These are phyloP conservation scores for Trematomus bernacchii DNA, from an alignment of 2,797 vertebrate species.

Conservation along the genomic window DNA sequence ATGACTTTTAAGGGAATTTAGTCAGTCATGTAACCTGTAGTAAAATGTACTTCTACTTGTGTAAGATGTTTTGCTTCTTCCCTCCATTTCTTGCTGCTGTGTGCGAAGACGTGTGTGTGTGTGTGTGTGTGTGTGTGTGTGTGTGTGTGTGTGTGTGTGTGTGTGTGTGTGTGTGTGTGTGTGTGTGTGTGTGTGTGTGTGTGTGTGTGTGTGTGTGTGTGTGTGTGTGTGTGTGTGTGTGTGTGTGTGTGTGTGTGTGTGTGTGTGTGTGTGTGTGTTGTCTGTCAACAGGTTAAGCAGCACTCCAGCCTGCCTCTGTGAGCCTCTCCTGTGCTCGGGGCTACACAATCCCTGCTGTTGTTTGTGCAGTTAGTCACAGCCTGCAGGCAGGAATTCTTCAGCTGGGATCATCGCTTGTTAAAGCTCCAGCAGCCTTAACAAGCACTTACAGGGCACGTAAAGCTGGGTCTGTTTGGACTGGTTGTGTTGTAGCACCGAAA, in stretches of 20 bases:
- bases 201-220: too few relatives aligned
- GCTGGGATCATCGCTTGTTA: conserved; percentile 30
- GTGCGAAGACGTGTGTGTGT: conserved; percentile 11
- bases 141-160: conserved; percentile 18
- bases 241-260: too few relatives aligned
- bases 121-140: conserved; percentile 16
- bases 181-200: too few relatives aligned
- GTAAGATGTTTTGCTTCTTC: neutral
- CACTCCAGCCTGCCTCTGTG: conserved; percentile 39
- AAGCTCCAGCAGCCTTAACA: conserved; percentile 22
- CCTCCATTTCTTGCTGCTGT: conserved; percentile 19
- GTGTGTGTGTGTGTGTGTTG: conserved; percentile 15
- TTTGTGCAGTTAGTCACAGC: conserved; percentile 61
- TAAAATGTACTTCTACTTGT: neutral
- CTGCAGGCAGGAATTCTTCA: conserved; percentile 60
- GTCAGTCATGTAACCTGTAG: neutral
- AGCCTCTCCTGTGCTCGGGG: conserved; percentile 46
- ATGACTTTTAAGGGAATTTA: neutral
- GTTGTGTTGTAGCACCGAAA: neutral
- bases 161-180: conserved; percentile 16
- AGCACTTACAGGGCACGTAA: neutral
- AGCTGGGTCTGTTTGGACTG: neutral
- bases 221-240: too few relatives aligned
- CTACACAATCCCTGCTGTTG: conserved; percentile 60
- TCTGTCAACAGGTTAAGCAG: conserved; percentile 72